Evolutionary conservation across 1,140 invertebrate genomes (phyloP), one percentile per base, ranked within the genome.

Genomic region (Calosoma granatense): DNA sequence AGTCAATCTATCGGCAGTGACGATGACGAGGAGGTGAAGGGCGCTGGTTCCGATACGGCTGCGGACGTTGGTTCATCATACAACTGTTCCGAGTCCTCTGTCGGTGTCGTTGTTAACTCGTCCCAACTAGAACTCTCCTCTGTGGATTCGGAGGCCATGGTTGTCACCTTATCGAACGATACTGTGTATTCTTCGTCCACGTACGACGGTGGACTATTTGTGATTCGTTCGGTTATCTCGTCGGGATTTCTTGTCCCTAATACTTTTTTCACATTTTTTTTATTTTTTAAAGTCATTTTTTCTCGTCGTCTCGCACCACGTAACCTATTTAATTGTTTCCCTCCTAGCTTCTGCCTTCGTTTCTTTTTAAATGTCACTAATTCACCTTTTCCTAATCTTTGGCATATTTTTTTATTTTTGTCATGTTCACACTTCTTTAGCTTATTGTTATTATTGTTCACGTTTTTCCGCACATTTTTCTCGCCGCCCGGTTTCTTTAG

Each of bases 341-440:
- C 62, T 65, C 60, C 62, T 59, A 59, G 55, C 53, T 64, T 61
- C 55, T 39, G 43, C 22, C 62, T 67, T 14, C 59, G 58, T 62
- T 47, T 47, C 41, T 47, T 47, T 11, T 47, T 47, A n/a, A 59
- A 26, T 54, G 58, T 59, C 58, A 59, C 53, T 53, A 54, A 26
- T 6, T 12, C 41, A 47, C 56, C 60, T 30, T 61, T 63, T 52
- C 57, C 58, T 60, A 68, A 63, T 70, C 70, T 71, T 70, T 71
- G 68, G 70, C 68, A 70, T 67, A 69, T 64, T 47, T 64, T 65
- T 67, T 64, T 67, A 60, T 65, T 61, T 62, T 47, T 47, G 17
- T 65, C 63, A 36, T 61, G 59, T 43, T 66, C 66, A 60, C 70
- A 71, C 65, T 65, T 64, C 58, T 62, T 65, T 9, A 9, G 57